Conservation (phyloP, 2,113 vertebrate genomes). For the Malurus alboscapulatus region DNA sequence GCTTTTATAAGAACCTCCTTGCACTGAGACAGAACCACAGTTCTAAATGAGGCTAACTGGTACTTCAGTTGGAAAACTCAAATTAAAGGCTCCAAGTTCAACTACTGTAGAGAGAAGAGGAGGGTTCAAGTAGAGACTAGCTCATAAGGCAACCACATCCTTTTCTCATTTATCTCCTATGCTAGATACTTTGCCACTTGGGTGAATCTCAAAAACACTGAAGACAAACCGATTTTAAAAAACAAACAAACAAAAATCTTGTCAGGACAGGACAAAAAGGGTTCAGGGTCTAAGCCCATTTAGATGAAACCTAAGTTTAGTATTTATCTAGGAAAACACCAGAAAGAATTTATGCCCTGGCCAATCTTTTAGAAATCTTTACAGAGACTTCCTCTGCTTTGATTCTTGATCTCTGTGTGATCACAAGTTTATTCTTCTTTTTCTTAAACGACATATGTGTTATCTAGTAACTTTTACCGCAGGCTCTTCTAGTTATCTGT, state of each 20-base stretch:
- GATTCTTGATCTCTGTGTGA: background rate
- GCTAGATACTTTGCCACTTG: slow-evolving; percentile 12
- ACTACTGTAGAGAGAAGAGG: slow-evolving; percentile 8
- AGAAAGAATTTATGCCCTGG: background rate
- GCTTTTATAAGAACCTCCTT: slow-evolving; percentile 7
- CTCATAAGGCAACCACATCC: slow-evolving; percentile 27
- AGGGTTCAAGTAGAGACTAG: slow-evolving; percentile 15
- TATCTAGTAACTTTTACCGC: slow-evolving; percentile 24
- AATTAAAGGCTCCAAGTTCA: slow-evolving; percentile 22
- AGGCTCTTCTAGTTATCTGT: background rate
- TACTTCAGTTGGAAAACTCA: background rate
- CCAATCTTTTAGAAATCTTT: slow-evolving; percentile 13
- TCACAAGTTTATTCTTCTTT: background rate
- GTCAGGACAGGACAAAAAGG: background rate
- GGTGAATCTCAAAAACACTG: slow-evolving; percentile 8
- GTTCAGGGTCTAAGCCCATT: background rate
- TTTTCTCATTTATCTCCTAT: background rate
- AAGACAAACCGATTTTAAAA: background rate
- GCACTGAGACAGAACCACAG: background rate
- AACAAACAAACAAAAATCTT: background rate
- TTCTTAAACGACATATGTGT: background rate
- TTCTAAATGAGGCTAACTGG: background rate
- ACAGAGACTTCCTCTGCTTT: slow-evolving; percentile 29
- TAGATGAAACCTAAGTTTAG: slow-evolving; percentile 3
- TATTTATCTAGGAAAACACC: slow-evolving; percentile 13